phyloP scores from a whole-genome alignment of 1,140 invertebrate species.

The Drosophila rhopaloa region DNA sequence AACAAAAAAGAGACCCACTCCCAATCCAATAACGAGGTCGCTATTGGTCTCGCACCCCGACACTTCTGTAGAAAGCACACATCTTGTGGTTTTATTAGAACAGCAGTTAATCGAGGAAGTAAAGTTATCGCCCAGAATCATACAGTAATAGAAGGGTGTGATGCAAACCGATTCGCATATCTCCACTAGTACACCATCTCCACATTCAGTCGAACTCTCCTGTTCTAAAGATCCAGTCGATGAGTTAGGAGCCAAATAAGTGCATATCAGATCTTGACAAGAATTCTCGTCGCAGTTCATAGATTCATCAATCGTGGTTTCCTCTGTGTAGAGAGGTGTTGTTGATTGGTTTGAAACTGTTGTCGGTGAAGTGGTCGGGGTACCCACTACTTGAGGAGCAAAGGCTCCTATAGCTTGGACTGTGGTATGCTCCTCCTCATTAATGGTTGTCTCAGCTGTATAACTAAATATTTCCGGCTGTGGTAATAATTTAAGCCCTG shows the following conservation, averaged over 20 bases:
- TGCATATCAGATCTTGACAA: conserved; percentile 5
- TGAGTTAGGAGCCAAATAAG: conserved; percentile 8
- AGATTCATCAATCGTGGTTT: not conserved
- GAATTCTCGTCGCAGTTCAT: not conserved
- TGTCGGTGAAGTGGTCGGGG: not conserved
- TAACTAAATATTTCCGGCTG: not conserved
- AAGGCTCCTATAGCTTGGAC: not conserved
- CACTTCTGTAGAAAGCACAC: not conserved
- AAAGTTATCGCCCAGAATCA: conserved; percentile 8
- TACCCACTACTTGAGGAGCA: not conserved
- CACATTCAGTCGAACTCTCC: not conserved
- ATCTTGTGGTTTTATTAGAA: conserved; percentile 35
- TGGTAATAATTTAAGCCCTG: not conserved
- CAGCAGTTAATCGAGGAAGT: conserved; percentile 42
- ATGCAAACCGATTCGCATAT: conserved; percentile 22
- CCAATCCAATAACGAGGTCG: conserved; percentile 34
- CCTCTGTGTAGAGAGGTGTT: not conserved
- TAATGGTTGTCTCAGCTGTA: not conserved
- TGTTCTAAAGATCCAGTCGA: not conserved
- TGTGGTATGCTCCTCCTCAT: not conserved
- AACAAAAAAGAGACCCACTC: conserved; percentile 28
- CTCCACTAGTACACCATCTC: not conserved
- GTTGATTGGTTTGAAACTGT: not conserved
- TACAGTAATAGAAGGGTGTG: conserved; percentile 42
- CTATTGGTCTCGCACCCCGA: conserved; percentile 43